Conservation (phyloP, 1,140 invertebrate species). For the Ruditapes philippinarum region DNA sequence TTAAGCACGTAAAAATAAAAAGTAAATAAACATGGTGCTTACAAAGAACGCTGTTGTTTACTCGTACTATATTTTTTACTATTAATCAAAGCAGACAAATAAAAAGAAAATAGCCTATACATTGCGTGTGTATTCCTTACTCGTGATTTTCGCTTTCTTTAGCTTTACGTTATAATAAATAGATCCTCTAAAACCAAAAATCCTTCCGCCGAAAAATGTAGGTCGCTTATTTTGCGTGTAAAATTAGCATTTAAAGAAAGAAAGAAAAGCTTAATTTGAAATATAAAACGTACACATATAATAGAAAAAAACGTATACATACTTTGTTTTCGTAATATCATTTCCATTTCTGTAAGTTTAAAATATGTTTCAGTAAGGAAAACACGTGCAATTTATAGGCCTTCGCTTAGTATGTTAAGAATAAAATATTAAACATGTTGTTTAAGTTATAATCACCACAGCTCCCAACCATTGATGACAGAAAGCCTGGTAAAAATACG, state of each 20-base stretch:
- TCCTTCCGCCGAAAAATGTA: too few relatives aligned
- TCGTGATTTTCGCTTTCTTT: not conserved
- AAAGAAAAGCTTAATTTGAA: too few relatives aligned
- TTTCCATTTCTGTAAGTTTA: not conserved
- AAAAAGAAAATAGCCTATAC: not conserved
- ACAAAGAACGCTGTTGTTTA: not conserved
- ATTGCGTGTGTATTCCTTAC: not conserved
- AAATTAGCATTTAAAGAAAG: too few relatives aligned
- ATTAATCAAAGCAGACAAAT: not conserved
- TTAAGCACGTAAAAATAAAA: too few relatives aligned
- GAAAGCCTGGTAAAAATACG: constrained; percentile 70
- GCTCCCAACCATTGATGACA: constrained; percentile 80
- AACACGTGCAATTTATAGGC: constrained; percentile 6
- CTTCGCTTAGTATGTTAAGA: not conserved
- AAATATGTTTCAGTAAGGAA: not conserved
- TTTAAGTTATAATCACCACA: constrained; percentile 79
- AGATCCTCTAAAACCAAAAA: too few relatives aligned
- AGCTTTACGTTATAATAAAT: not conserved
- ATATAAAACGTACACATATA: too few relatives aligned
- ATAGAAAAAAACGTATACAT: too few relatives aligned
- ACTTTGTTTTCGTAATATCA: not conserved
- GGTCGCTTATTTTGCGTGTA: too few relatives aligned
- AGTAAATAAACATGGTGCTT: not conserved
- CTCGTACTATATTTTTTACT: not conserved
- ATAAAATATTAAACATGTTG: constrained; percentile 24